Evolutionary conservation across 2,113 vertebrate species (phyloP).

Genomic region (Peromyscus polionotus): DNA sequence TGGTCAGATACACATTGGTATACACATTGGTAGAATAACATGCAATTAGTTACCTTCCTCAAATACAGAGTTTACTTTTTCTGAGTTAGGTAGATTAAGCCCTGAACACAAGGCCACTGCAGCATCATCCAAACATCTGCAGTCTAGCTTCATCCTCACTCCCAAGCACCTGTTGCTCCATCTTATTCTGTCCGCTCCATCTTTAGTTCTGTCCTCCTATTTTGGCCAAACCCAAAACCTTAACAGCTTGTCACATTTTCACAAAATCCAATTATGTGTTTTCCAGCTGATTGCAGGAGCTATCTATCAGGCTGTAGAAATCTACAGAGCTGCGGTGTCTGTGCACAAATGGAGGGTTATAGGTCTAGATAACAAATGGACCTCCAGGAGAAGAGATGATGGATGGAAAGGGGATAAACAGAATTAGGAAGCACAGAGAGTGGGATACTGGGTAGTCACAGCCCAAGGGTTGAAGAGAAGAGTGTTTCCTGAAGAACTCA

Average conservation of each 20-base stretch:
- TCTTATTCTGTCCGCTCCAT: background rate
- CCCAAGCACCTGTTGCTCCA: slow-evolving; percentile 21
- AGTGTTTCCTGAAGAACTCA: background rate
- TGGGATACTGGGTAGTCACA: background rate
- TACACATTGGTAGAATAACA: background rate
- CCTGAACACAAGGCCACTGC: background rate
- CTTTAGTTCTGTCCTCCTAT: slow-evolving; percentile 36
- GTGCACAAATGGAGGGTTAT: slow-evolving; percentile 9
- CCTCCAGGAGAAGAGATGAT: slow-evolving; percentile 21
- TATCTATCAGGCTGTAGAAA: slow-evolving; percentile 7
- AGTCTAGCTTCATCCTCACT: background rate
- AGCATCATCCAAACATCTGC: background rate
- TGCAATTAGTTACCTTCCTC: background rate
- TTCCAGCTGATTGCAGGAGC: background rate
- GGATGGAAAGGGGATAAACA: background rate
- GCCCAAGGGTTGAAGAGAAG: background rate
- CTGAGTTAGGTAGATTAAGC: slow-evolving; percentile 13
- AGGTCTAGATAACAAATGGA: slow-evolving; percentile 4
- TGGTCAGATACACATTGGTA: background rate
- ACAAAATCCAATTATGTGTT: slow-evolving; percentile 44
- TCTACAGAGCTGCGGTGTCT: slow-evolving; percentile 18
- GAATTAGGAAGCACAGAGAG: background rate
- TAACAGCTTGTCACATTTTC: slow-evolving; percentile 33
- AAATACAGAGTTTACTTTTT: background rate
- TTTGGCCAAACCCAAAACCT: slow-evolving; percentile 52